These are phyloP conservation scores for Notiomystis cincta DNA, from an alignment of 2,113 vertebrate genomes.

Conservation along the genomic window DNA sequence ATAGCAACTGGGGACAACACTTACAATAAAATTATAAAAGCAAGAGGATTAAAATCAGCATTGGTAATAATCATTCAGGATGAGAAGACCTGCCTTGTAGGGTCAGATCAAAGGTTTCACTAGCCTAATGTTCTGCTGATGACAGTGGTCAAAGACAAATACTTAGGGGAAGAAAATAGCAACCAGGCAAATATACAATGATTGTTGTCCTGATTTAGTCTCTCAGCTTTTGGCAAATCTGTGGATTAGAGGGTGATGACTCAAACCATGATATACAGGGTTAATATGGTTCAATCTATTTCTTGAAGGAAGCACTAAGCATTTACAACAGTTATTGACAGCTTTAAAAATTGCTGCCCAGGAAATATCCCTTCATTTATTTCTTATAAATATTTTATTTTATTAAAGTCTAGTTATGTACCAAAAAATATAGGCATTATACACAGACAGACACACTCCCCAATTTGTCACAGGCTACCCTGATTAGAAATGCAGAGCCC, in stretches of 20 bases:
- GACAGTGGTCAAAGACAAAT: background rate
- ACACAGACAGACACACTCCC: background rate
- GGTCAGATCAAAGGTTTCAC: background rate
- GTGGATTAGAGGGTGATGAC: background rate
- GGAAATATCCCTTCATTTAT: constrained; percentile 58
- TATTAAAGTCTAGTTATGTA: constrained; percentile 8
- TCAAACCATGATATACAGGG: background rate
- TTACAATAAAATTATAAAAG: background rate
- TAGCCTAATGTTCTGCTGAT: background rate
- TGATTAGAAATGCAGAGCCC: background rate
- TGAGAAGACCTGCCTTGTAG: background rate
- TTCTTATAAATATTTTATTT: constrained; percentile 60
- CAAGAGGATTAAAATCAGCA: background rate
- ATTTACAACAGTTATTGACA: constrained; percentile 59
- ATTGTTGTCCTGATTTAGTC: background rate
- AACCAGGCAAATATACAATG: background rate
- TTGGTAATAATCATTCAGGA: background rate
- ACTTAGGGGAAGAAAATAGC: background rate
- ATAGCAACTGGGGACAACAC: background rate
- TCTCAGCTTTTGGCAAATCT: background rate
- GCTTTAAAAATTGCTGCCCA: constrained; percentile 55
- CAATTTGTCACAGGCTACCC: background rate
- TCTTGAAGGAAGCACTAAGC: background rate
- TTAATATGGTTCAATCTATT: constrained; percentile 52
- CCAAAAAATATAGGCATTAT: background rate